phyloP scores from a whole-genome alignment of 2,113 vertebrate species.

The Oryzias melastigma region DNA sequence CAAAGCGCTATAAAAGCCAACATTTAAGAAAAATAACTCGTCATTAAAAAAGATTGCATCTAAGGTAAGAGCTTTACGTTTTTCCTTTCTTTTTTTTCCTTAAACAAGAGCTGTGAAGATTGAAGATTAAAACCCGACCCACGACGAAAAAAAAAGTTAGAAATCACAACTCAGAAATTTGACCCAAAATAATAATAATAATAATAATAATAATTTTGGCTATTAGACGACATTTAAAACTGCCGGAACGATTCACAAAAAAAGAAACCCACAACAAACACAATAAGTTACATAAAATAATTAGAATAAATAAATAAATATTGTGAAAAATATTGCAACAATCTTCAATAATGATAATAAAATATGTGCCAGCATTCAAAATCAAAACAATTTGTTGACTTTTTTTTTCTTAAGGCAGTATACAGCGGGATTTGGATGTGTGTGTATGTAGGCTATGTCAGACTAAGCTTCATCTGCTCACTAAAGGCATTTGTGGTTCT shows the following conservation, averaged over 20 bases:
- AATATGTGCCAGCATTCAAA: constrained; percentile 82
- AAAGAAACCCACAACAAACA: constrained; percentile 75
- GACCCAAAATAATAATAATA: background rate
- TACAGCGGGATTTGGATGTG: constrained; percentile 88
- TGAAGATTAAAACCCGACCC: constrained; percentile 79
- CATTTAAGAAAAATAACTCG: constrained; percentile 99
- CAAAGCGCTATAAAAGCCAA: constrained; percentile 99
- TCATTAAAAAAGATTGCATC: constrained; percentile 99
- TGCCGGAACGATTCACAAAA: constrained; percentile 79
- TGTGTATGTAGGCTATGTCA: constrained; percentile 73
- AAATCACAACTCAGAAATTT: background rate
- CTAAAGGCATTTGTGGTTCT: constrained; percentile 97
- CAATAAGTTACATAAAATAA: constrained; percentile 90
- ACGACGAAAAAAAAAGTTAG: constrained; percentile 57
- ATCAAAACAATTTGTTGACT: constrained; percentile 79
- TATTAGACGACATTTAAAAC: constrained; percentile 86
- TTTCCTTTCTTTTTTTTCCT: constrained; percentile 32
- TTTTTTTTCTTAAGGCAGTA: constrained; percentile 85
- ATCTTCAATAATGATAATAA: constrained; percentile 79
- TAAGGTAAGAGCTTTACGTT: constrained; percentile 95
- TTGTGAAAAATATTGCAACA: constrained; percentile 96
- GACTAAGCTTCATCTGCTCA: constrained; percentile 72
- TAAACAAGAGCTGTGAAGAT: constrained; percentile 80
- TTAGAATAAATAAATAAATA: constrained; percentile 99
- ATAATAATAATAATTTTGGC: constrained; percentile 72